phyloP scores from a whole-genome alignment of 1,140 invertebrate species.

The Bombus ignitus region DNA sequence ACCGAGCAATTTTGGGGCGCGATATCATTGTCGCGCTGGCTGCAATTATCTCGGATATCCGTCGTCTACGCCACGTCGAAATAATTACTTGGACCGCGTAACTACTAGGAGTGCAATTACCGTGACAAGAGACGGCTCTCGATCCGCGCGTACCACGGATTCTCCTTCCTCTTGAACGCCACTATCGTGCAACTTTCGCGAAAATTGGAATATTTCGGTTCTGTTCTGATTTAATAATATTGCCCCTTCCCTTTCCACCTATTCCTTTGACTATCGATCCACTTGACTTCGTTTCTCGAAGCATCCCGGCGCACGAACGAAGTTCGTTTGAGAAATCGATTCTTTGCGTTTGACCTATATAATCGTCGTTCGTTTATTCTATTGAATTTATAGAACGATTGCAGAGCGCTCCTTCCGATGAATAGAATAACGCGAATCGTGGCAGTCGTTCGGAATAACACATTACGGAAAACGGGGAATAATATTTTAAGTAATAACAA shows the following conservation, averaged over 20 bases:
- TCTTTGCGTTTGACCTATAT: not conserved
- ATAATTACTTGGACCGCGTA: constrained; percentile 58
- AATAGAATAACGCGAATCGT: too few species aligned
- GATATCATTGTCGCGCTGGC: constrained; percentile 43
- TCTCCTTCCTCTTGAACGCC: not conserved
- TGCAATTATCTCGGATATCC: constrained; percentile 59
- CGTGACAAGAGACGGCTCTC: constrained; percentile 17
- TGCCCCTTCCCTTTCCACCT: not conserved
- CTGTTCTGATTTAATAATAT: too few species aligned
- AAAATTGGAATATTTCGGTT: constrained; percentile 51
- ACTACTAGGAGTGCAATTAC: constrained; percentile 43
- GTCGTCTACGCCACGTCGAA: constrained; percentile 47
- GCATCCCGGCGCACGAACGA: not conserved
- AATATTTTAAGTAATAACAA: too few species aligned
- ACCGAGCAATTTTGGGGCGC: constrained; percentile 31
- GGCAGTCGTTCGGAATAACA: too few species aligned
- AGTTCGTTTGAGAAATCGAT: not conserved
- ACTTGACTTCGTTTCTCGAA: constrained; percentile 21
- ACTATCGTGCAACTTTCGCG: constrained; percentile 46
- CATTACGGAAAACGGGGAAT: too few species aligned
- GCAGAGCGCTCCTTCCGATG: too few species aligned
- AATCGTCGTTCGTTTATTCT: not conserved
- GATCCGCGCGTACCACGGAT: not conserved
- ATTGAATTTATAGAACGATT: not conserved
- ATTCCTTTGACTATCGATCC: not conserved